A percentile compares a stretch with the other conserved stretches of the same genome.
Conservation (phyloP, 23 tunicate species). For the Botrylloides violaceus region DNA sequence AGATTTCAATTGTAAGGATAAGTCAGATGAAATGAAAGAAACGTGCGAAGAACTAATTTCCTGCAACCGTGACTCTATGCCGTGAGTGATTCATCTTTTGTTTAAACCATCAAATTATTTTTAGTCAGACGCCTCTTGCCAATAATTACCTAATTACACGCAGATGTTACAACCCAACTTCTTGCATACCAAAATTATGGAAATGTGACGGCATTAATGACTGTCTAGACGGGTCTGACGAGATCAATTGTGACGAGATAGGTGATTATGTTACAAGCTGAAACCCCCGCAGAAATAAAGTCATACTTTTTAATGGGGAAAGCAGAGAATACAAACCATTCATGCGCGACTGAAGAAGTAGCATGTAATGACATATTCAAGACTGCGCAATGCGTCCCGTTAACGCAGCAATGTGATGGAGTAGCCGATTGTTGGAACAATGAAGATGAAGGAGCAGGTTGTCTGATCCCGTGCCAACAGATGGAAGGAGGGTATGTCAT, state of each 20-base stretch:
- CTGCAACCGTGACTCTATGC: not conserved
- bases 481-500: not conserved
- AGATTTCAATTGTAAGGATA: constrained; percentile 1
- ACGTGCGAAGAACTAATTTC: not conserved
- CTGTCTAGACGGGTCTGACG: constrained; percentile 6
- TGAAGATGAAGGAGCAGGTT: not conserved
- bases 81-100: no score
- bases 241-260: not conserved
- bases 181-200: constrained; percentile 14
- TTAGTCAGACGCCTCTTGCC: no score
- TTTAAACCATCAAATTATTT: no score
- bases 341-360: not conserved
- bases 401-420: not conserved
- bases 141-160: no score
- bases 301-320: not conserved
- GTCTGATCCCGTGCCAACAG: not conserved
- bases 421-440: not conserved
- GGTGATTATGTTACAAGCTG: no score
- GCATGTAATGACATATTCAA: not conserved
- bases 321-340: not conserved
- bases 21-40: not conserved
- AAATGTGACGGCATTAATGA: constrained; percentile 7
- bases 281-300: no score
- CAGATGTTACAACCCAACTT: not conserved
- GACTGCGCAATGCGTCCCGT: not conserved